Evolutionary conservation across 1,140 invertebrate genomes (phyloP), one percentile per base, ranked within the genome.

Genomic region (Bombus turneri): DNA sequence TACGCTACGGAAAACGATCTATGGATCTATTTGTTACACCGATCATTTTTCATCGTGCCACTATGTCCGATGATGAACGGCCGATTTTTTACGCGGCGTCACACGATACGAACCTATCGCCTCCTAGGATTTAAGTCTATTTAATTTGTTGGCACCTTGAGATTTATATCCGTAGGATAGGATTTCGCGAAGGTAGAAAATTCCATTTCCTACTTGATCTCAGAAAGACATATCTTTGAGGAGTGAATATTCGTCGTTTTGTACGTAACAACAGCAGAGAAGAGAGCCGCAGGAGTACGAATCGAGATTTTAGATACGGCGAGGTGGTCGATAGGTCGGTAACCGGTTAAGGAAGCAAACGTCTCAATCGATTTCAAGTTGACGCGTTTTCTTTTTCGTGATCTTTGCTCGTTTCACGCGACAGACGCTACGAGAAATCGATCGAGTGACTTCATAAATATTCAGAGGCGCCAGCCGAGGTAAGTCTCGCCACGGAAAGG

Each of bases 381-480:
- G 43, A 28, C 74, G 74, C 47, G 74, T 53, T 83, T 81, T 57
- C 71, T 76, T 86, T 62, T 62, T 62, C 37, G 57, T 57, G 15
- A 37, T 47, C n/a, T 22, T 8, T 31, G 28, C 25, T 69, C 34
- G 37, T 64, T 83, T 86, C 85, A 10, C n/a, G 25, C 34, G 69
- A 28, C 39, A 66, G 37, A 57, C 41, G 74, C 37, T 69, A 57
- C 64, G 47, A 53, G 47, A 22, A 53, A 53, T 53, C 47, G 68
- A 69, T 28, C 68, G 34, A 39, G 39, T 64, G 37, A 57, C 15
- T 41, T 88, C 83, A 91, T 89, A 91, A 90, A 91, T 86, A 91
- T 91, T 91, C 88, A 90, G 53, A 69, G 66, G 43, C 72, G 25
- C 39, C 75, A 28, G n/a, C 73, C 64, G 68, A 64, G 39, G 31